Percentiles rank a stretch among this genome's conserved stretches.
Evolutionary conservation across 2,113 vertebrate genomes (phyloP).

Genomic region (Hassar affinis): DNA sequence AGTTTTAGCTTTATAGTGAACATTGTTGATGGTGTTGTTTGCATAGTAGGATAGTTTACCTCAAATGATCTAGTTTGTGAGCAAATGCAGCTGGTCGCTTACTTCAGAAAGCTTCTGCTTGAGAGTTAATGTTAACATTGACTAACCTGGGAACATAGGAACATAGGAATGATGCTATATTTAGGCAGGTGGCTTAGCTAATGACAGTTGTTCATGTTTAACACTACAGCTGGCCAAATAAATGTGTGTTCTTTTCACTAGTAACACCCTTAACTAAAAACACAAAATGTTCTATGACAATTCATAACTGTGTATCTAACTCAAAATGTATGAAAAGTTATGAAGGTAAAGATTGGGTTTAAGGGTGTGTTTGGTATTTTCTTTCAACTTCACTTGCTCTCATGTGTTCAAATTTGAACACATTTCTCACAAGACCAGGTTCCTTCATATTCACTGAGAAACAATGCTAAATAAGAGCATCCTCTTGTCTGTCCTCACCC

Average conservation of each 20-base stretch:
- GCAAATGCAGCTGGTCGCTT: neutral
- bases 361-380: neutral
- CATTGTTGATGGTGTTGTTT: neutral
- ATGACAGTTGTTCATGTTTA: neutral
- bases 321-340: neutral
- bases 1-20: neutral
- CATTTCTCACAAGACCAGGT: neutral
- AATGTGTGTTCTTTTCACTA: neutral
- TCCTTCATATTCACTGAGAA: neutral
- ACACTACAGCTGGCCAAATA: neutral
- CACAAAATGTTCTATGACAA: neutral
- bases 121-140: neutral
- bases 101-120: neutral
- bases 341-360: neutral
- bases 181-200: neutral
- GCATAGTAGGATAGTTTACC: neutral
- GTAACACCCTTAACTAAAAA: neutral
- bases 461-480: slow-evolving; percentile 17
- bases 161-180: no score
- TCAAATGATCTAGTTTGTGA: neutral
- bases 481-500: neutral
- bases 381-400: neutral
- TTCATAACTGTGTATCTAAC: neutral
- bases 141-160: neutral
- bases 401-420: neutral